phyloP scores from a whole-genome alignment of 2,113 vertebrate genomes.

The Pterocles gutturalis region DNA sequence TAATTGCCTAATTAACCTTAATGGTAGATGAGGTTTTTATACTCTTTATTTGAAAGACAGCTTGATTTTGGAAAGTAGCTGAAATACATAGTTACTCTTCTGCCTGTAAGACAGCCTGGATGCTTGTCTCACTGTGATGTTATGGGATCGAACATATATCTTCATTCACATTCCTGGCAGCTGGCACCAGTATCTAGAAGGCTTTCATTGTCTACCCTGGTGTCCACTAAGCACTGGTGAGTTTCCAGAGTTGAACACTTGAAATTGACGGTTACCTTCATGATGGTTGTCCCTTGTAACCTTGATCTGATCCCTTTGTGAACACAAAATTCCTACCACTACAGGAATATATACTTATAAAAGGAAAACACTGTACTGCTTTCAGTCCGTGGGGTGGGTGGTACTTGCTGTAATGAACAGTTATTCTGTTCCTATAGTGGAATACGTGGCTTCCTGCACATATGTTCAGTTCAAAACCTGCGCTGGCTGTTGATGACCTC shows the following conservation, averaged over 20 bases:
- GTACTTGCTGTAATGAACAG: background rate
- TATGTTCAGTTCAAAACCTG: background rate
- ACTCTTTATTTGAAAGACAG: background rate
- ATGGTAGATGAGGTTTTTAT: background rate
- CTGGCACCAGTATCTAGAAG: background rate
- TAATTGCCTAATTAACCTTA: conserved; percentile 1
- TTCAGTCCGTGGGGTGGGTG: background rate
- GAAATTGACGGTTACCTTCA: background rate
- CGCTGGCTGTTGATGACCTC: background rate
- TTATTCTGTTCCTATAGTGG: background rate
- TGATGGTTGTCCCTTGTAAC: background rate
- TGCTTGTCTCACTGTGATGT: background rate
- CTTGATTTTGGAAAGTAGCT: background rate
- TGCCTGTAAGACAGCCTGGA: background rate
- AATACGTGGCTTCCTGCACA: background rate
- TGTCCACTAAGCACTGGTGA: background rate
- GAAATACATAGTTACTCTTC: background rate
- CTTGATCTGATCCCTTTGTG: background rate
- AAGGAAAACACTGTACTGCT: background rate
- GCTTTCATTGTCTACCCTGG: background rate
- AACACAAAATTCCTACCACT: background rate
- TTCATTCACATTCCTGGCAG: background rate
- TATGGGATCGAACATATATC: background rate
- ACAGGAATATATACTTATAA: background rate
- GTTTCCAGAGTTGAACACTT: background rate